These are phyloP conservation scores for Orientallactaga sibirica DNA, from an alignment of 2,797 vertebrate species.

Conservation along the genomic window DNA sequence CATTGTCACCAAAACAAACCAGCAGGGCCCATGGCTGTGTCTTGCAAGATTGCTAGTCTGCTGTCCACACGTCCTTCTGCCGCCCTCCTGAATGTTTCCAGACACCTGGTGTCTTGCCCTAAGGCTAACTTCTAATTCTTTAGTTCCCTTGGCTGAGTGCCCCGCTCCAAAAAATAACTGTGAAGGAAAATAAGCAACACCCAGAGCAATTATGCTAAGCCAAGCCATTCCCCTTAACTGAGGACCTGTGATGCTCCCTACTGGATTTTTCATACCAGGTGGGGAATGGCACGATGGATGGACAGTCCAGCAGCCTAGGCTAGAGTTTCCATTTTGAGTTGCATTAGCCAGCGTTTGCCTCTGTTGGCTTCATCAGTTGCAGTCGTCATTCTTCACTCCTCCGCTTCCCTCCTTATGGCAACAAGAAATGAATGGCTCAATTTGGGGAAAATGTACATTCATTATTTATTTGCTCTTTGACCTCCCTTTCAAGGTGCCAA, in stretches of 20 bases:
- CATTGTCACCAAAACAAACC: not conserved
- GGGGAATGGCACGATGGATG: not conserved
- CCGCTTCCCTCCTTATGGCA: constrained; percentile 18
- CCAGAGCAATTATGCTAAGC: not conserved
- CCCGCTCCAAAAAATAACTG: not conserved
- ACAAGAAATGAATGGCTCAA: constrained; percentile 37
- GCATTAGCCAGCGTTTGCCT: not conserved
- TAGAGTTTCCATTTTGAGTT: constrained; percentile 5
- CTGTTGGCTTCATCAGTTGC: constrained; percentile 19
- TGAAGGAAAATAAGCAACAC: rapidly evolving
- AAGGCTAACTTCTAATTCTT: not conserved
- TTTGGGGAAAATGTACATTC: not conserved
- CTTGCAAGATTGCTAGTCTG: no score
- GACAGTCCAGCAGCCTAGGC: not conserved
- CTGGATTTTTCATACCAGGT: not conserved
- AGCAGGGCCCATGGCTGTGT: not conserved
- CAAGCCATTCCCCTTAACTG: constrained; percentile 39
- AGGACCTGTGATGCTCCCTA: not conserved
- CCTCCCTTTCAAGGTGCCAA: constrained; percentile 19
- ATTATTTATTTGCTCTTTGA: constrained; percentile 25
- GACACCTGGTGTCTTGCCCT: not conserved
- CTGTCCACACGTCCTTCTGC: not conserved
- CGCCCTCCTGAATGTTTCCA: not conserved
- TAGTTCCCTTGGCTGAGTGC: not conserved
- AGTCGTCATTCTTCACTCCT: constrained; percentile 6